Base-by-base conservation (phyloP, 2,888 invertebrate genomes). In the Prionchulus punctatus region DNA sequence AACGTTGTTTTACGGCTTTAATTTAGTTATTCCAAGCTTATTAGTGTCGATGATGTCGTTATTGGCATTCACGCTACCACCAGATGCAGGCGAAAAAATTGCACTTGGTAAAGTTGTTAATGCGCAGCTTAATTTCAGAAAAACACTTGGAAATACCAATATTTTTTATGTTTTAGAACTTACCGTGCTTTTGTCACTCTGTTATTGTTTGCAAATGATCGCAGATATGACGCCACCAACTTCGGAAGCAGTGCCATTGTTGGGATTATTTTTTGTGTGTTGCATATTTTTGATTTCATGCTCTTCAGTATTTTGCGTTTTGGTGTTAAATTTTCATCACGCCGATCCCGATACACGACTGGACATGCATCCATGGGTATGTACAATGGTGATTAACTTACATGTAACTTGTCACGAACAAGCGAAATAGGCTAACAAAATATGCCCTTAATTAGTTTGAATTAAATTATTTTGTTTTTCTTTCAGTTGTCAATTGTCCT, bases 41-140 rank as follows among this genome's bases (percentile, higher is more conserved):
- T 82, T 98, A 73, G 94, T 98, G 73, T 91, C 96, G 66, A 91
- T 94, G 66, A 92, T 96, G 89, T 92, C 96, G 63, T 82, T 98
- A 66, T 80, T 98, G 67, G 91, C 94, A 67, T 98, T 98, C 79
- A 91, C 92, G 63, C 79, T 98, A 73, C 96, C 98, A 67, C 94
- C 96, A 64, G 96, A 98, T 77, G 94, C 94, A 62, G 96, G 98
- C 71, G 98, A 98, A 78, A 98, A 98, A 77, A 82, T 98, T 66
- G 94, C 96, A 65, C 80, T 98, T 75, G 91, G 90, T 87, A 79
- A 67, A n/a, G n/a, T n/a, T n/a, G n/a, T n/a, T n/a, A n/a, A n/a
- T n/a, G n/a, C n/a, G n/a, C n/a, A n/a, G n/a, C n/a, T n/a, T n/a
- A n/a, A n/a, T n/a, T n/a, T n/a, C n/a, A n/a, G n/a, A n/a, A n/a